Base-by-base conservation (phyloP, 2,797 vertebrate species). In the Borostomias antarcticus region DNA sequence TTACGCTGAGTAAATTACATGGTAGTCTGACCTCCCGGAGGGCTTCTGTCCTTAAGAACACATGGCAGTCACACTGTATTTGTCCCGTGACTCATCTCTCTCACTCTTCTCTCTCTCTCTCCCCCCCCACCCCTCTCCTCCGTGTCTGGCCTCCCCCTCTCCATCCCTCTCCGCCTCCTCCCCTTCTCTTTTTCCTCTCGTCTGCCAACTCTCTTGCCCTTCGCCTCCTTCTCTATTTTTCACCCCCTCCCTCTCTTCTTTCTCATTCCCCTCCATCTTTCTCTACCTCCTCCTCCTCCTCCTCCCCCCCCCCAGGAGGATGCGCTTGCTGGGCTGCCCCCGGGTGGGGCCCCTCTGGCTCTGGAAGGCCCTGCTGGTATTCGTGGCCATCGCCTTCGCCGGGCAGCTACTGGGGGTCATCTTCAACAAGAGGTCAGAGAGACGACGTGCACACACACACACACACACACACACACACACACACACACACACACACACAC, bases 381-480 rank as follows among this genome's bases (percentile, higher is more conserved):
- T 94, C 23, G 89, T 93, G 84, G 91, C 90, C 68, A 88, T 96
- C 0, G 94, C 88, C 29, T 93, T 98, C 68, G 89, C 91, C 0
- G 86, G 94, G 30, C 96, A 97, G 85, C 86, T 97, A 58, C 83
- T 94, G 68, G 94, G 93, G 21, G 87, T 92, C 30, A 92, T 94
- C 77, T 93, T 95, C 80, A 94, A 90, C 72, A 95, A 88, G 74
- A 95, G 93, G 95, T 96, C 73, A 70, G 74, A 75, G 37, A 29
- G 25, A 45, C n/a, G 13, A 17, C 53, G 23, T 25, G 4, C 52
- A 47, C 52, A 13, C 37, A 13, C 57, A 33, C 32, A 13, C 25
- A 35, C 19, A 25, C 29, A 33, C 61, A 63, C 62, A 47, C 53
- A 32, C 35, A 9, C 52, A 47, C 52, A 13, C 37, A 13, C 57